phyloP scores from a whole-genome alignment of 2,888 invertebrate species.

The Drosophila mimetica region DNA sequence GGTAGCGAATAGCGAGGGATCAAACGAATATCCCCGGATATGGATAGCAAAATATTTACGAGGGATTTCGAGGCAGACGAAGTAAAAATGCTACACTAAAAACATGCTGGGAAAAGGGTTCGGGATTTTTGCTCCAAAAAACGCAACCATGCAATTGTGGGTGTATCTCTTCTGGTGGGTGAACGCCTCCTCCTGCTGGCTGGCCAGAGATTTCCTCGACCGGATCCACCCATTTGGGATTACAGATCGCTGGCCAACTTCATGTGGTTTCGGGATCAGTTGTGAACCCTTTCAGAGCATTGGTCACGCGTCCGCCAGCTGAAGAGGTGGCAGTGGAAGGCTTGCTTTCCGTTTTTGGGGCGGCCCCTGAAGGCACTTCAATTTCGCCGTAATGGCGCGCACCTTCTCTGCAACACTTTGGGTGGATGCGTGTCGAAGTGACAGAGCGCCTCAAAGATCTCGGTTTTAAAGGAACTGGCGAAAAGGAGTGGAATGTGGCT shows the following conservation, averaged over 20 bases:
- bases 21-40: constrained; percentile 29
- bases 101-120: constrained; percentile 44
- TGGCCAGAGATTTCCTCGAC: constrained; percentile 1
- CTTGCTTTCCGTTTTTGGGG: constrained; percentile 16
- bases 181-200: constrained; percentile 23
- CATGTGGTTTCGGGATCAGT: constrained; percentile 43
- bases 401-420: constrained; percentile 54
- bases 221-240: constrained; percentile 29
- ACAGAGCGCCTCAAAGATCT: constrained; percentile 26
- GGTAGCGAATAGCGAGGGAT: constrained; percentile 26
- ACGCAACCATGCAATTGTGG: constrained; percentile 33
- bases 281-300: constrained; percentile 7
- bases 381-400: constrained; percentile 53
- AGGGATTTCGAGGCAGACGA: constrained; percentile 29
- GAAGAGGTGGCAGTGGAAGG: neutral
- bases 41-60: constrained; percentile 36
- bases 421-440: constrained; percentile 61
- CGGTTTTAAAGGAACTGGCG: neutral
- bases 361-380: constrained; percentile 49
- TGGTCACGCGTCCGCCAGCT: constrained; percentile 37
- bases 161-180: constrained; percentile 58
- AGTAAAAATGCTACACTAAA: constrained; percentile 18
- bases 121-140: constrained; percentile 20
- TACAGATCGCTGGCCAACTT: constrained; percentile 40
- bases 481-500: constrained; percentile 18